phyloP scores from a whole-genome alignment of 2,888 invertebrate genomes.

The Herminia tarsipennalis region DNA sequence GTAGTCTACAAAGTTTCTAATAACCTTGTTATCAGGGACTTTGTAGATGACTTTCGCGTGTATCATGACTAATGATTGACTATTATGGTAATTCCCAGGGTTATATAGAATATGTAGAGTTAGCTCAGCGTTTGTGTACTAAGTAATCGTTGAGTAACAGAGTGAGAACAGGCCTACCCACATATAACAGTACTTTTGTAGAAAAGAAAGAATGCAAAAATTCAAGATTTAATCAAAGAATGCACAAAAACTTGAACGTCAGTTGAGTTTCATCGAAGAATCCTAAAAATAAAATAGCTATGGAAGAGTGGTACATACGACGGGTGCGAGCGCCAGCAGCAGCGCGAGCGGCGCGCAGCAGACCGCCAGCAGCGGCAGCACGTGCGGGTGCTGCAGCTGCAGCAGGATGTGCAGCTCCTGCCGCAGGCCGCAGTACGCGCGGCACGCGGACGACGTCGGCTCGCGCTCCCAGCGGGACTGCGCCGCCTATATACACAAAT shows the following conservation, averaged over 20 bases:
- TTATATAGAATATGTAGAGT: no score
- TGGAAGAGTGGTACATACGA: conserved; percentile 55
- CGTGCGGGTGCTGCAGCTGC: conserved; percentile 95
- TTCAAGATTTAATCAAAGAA: neutral
- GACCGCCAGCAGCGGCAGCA: conserved; percentile 96
- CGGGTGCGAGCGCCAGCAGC: conserved; percentile 95
- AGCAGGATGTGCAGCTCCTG: conserved; percentile 96
- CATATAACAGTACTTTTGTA: no score
- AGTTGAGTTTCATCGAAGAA: no score
- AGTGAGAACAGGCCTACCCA: no score
- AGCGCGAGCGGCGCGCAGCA: conserved; percentile 96
- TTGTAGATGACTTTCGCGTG: no score
- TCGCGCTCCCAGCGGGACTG: conserved; percentile 97
- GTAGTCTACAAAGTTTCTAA: no score
- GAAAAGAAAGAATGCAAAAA: neutral
- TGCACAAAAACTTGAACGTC: neutral
- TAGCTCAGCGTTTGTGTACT: no score
- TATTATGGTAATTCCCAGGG: no score
- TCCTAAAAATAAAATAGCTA: no score
- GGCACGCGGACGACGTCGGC: conserved; percentile 95
- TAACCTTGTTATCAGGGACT: no score
- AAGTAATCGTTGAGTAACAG: no score
- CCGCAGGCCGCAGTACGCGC: conserved; percentile 98
- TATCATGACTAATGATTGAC: no score
- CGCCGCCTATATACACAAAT: conserved; percentile 83